Evolutionary conservation across 2,797 vertebrate species (phyloP).

Genomic region (Microctenopoma lineatum): DNA sequence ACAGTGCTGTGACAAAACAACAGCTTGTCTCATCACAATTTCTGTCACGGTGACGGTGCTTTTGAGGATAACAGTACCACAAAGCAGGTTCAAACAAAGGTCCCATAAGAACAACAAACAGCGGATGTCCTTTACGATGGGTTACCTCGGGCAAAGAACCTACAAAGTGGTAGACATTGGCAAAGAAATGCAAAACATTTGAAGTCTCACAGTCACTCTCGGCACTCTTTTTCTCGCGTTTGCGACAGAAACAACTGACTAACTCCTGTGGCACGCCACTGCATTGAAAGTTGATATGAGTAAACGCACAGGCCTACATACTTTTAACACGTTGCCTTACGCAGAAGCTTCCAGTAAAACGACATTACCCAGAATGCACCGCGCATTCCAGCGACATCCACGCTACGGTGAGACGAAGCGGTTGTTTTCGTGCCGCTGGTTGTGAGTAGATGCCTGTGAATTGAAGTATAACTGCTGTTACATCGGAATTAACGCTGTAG

Average conservation of each 20-base stretch:
- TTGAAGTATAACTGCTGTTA: background rate
- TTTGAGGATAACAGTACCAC: background rate
- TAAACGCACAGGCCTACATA: background rate
- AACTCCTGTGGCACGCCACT: too few relatives aligned
- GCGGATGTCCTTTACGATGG: too few relatives aligned
- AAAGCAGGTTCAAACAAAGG: constrained; percentile 4
- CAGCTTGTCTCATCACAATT: constrained; percentile 23
- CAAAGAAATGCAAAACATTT: too few relatives aligned
- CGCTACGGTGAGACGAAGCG: constrained; percentile 39
- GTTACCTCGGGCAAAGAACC: background rate
- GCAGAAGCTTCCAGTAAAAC: constrained; percentile 47
- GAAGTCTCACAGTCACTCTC: too few relatives aligned
- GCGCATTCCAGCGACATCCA: constrained; percentile 55
- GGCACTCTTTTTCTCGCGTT: background rate
- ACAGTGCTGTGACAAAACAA: constrained; percentile 8
- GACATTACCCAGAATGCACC: constrained; percentile 71
- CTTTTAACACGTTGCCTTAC: background rate
- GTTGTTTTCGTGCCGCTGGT: constrained; percentile 62
- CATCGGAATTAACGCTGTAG: background rate
- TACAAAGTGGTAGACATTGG: too few relatives aligned
- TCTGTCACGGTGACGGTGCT: background rate
- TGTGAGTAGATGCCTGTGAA: constrained; percentile 19
- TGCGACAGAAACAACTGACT: rapidly evolving
- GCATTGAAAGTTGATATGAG: background rate
- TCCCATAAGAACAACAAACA: constrained; percentile 17